Evolutionary conservation across 2,888 invertebrate genomes (phyloP), one percentile per base, ranked within the genome.

Genomic region (Oligia strigilis): DNA sequence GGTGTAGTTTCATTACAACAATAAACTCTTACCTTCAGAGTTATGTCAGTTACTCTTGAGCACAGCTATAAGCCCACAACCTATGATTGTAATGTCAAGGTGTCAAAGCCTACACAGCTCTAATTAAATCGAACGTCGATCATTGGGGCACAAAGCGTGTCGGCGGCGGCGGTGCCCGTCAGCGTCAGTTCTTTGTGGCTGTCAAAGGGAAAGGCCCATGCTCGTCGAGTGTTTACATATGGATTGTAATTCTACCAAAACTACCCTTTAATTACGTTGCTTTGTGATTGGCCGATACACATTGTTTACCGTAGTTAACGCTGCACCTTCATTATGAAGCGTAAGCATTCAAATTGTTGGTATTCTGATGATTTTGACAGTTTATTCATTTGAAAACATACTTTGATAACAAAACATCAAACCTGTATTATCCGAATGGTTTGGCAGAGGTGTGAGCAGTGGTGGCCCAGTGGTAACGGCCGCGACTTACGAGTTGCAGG

Each of bases 71-170:
- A 14, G 29, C 17, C 46, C 1, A 9, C n/a, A 19, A 36, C 14
- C 17, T 40, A 14, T 40, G 4, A 71, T 58, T 75, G 19, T 23
- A 17, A 75, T 36, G 52, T 36, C 52, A 55, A 65, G 1, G 23
- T n/a, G 4, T 52, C 29, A 19, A 19, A 43, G 5, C 29, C 4
- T 58, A 23, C 29, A 17, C 11, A 36, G 14, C 8, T 52, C 3
- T 64, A n/a, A 77, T 64, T 72, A 79, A 80, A 80, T 80, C 29
- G 17, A 77, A 66, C 49, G 2, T 6, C 69, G 46, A 49, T 55
- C 36, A 69, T 62, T 67, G 23, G 46, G n/a, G 8, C 11, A 52
- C 67, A 55, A 69, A 62, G 74, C 14, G 23, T 29, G 29, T 29
- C 29, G 29, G 29, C 40, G n/a, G 40, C 23, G 4, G 3, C 29